These are phyloP conservation scores for Hippocampus comes DNA, from an alignment of 2,113 vertebrate species.

Conservation along the genomic window DNA sequence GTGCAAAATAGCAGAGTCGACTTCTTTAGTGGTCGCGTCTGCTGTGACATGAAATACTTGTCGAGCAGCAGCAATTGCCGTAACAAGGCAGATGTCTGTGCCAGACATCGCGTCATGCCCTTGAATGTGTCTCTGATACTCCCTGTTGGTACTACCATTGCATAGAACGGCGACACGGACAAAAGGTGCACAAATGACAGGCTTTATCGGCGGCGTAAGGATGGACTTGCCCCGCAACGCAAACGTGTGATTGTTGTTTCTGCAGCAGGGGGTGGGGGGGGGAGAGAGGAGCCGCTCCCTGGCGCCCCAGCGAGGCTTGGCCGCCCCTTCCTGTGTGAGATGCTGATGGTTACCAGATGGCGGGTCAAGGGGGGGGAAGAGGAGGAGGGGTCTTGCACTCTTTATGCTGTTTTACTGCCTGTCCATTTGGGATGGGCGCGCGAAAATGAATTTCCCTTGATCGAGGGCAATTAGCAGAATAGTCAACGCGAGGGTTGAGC, in stretches of 20 bases:
- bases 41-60: no score
- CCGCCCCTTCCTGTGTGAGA: constrained; percentile 72
- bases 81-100: no score
- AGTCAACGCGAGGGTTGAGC: background rate
- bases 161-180: no score
- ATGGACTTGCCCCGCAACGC: background rate
- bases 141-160: constrained; percentile 2
- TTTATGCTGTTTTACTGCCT: background rate
- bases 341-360: constrained; percentile 77
- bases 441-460: background rate
- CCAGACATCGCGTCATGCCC: no score
- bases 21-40: no score
- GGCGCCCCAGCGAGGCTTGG: constrained; percentile 64
- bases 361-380: constrained; percentile 40
- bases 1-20: no score
- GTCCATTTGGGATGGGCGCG: background rate
- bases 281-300: constrained; percentile 64
- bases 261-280: constrained; percentile 40
- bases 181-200: background rate
- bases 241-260: constrained; percentile 61
- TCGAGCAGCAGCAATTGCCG: no score
- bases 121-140: constrained; percentile 24
- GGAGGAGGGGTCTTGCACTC: constrained; percentile 44
- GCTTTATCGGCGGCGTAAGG: background rate
- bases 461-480: background rate